A percentile compares a stretch with the other conserved stretches of the same genome.
These are phyloP conservation scores for Ciconia maguari DNA, from an alignment of 2,113 vertebrate species.

Conservation along the genomic window DNA sequence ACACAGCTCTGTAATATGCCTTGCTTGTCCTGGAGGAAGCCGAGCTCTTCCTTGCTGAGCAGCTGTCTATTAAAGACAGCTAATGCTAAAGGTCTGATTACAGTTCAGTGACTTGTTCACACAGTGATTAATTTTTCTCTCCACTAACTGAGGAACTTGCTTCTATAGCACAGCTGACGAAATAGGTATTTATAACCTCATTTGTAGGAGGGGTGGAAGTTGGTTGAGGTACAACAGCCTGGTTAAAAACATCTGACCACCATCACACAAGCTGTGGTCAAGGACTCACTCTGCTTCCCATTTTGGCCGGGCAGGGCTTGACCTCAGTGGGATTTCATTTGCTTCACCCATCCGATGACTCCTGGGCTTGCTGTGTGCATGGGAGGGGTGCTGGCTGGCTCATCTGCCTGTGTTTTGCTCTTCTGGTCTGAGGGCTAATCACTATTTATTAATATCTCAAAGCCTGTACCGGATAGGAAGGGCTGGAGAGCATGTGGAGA, in stretches of 20 bases:
- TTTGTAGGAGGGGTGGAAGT: background rate
- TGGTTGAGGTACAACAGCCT: background rate
- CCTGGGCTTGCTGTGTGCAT: background rate
- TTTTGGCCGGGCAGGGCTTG: background rate
- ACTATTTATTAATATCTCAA: background rate
- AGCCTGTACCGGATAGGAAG: rapidly evolving
- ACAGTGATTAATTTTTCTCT: background rate
- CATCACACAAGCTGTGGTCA: background rate
- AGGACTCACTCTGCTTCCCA: background rate
- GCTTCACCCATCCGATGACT: background rate
- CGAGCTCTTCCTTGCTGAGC: background rate
- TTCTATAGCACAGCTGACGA: background rate
- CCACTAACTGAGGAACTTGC: background rate
- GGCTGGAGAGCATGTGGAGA: background rate
- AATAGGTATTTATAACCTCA: background rate
- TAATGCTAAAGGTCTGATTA: background rate
- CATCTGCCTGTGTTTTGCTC: background rate
- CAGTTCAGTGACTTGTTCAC: background rate
- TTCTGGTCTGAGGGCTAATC: background rate
- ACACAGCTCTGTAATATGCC: background rate
- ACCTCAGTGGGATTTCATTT: background rate
- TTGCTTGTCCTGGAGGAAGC: background rate
- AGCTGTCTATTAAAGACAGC: background rate
- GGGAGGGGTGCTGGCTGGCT: background rate
- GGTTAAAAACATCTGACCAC: background rate